These are phyloP conservation scores for Mya arenaria DNA, from an alignment of 1,140 invertebrate species.

Conservation along the genomic window DNA sequence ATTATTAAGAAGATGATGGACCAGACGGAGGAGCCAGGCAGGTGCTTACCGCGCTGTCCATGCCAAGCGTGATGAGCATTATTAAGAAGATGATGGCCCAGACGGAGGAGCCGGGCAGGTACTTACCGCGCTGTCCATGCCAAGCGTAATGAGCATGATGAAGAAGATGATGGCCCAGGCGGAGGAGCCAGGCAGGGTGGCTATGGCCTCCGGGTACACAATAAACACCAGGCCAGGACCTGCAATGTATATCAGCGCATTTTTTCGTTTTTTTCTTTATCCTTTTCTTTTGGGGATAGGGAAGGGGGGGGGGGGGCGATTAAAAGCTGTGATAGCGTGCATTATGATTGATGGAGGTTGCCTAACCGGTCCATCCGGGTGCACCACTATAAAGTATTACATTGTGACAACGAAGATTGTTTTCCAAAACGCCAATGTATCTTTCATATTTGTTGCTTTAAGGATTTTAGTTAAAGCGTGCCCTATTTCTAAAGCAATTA, in stretches of 20 bases:
- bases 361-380: too few species aligned
- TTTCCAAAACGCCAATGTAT: too few species aligned
- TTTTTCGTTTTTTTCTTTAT: too few species aligned
- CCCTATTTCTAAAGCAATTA: too few species aligned
- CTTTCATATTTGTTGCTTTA: too few species aligned
- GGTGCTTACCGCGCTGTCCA: constrained; percentile 91
- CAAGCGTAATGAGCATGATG: constrained; percentile 95
- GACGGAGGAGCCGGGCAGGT: constrained; percentile 75
- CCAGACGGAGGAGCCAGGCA: constrained; percentile 80
- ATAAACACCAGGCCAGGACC: constrained; percentile 92
- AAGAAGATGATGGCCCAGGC: constrained; percentile 96
- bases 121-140: constrained; percentile 94
- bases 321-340: too few species aligned
- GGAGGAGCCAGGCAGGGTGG: constrained; percentile 92
- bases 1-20: constrained; percentile 95
- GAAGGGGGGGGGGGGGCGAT: too few species aligned
- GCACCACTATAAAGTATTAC: too few species aligned
- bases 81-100: constrained; percentile 84
- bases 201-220: constrained; percentile 95
- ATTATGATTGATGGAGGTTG: too few species aligned
- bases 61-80: constrained; percentile 96
- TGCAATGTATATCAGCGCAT: constrained; percentile 73
- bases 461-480: too few species aligned
- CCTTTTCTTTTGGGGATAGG: too few species aligned
- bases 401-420: too few species aligned